These are phyloP conservation scores for Menidia beryllina DNA, from an alignment of 2,113 vertebrate genomes.

Conservation along the genomic window DNA sequence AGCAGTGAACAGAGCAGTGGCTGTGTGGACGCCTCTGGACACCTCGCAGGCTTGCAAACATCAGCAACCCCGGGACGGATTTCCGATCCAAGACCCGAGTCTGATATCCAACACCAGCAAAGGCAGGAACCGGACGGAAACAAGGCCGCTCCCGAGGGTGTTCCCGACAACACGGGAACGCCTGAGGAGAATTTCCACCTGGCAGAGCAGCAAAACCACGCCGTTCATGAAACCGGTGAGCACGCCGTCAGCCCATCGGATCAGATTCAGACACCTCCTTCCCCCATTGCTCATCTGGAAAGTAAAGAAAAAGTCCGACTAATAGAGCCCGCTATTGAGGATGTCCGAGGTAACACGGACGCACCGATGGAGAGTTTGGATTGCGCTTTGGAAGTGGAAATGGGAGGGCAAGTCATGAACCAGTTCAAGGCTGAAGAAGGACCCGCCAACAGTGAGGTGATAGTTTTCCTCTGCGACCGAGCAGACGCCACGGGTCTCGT, in stretches of 20 bases:
- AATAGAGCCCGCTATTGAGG: slow-evolving; percentile 5
- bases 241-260: not conserved
- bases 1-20: slow-evolving; percentile 10
- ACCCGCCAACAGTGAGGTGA: slow-evolving; percentile 37
- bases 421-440: slow-evolving; percentile 44
- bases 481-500: slow-evolving; percentile 24
- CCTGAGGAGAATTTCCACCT: slow-evolving; percentile 20
- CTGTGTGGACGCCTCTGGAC: not conserved
- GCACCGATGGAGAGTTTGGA: slow-evolving; percentile 33
- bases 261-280: slow-evolving; percentile 15
- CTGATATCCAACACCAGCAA: slow-evolving; percentile 6
- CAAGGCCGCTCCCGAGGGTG: not conserved
- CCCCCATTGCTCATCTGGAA: slow-evolving; percentile 16
- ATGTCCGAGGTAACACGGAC: slow-evolving; percentile 22
- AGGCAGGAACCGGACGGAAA: slow-evolving; percentile 4
- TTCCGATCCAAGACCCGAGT: slow-evolving; percentile 1
- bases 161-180: slow-evolving; percentile 15
- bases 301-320: slow-evolving; percentile 6
- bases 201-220: slow-evolving; percentile 22
- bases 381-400: slow-evolving; percentile 30
- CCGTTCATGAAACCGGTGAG: slow-evolving; percentile 13
- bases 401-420: slow-evolving; percentile 7
- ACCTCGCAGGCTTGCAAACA: too few relatives aligned
- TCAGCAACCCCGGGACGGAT: slow-evolving; percentile 5
- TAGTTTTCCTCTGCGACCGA: slow-evolving; percentile 54